Conservation (phyloP, 1,140 invertebrate species). For the Neodiprion lecontei region DNA sequence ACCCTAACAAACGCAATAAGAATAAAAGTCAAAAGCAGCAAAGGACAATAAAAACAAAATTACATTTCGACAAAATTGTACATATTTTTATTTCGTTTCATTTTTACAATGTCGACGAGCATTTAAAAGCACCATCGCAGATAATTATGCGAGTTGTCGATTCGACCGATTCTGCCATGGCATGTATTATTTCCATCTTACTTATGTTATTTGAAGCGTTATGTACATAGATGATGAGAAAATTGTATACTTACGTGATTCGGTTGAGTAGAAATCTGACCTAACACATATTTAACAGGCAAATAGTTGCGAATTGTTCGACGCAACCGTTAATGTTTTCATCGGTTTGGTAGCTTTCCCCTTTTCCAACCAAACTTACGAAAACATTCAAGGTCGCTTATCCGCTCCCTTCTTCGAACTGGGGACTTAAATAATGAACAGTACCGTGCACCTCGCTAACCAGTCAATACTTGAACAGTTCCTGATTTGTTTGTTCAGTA, state of each 20-base stretch:
- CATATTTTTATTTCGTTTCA: too few relatives aligned
- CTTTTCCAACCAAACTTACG: too few relatives aligned
- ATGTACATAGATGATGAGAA: background rate
- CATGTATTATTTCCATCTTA: background rate
- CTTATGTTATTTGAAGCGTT: background rate
- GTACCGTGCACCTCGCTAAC: background rate
- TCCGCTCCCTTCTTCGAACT: background rate
- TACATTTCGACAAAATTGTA: too few relatives aligned
- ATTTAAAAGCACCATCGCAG: background rate
- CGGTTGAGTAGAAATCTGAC: background rate
- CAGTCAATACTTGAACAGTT: background rate
- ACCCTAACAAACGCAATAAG: too few relatives aligned
- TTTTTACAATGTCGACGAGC: too few relatives aligned
- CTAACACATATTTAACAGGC: background rate
- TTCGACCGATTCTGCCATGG: background rate
- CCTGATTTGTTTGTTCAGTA: background rate
- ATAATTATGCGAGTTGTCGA: background rate
- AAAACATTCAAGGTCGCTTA: too few relatives aligned
- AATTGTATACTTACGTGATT: background rate
- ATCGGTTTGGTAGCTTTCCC: background rate
- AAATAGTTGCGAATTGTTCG: too few relatives aligned
- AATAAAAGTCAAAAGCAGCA: too few relatives aligned
- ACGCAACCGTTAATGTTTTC: background rate
- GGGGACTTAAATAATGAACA: background rate
- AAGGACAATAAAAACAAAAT: too few relatives aligned